phyloP scores from a whole-genome alignment of 2,888 invertebrate genomes.

The Melieria picta region DNA sequence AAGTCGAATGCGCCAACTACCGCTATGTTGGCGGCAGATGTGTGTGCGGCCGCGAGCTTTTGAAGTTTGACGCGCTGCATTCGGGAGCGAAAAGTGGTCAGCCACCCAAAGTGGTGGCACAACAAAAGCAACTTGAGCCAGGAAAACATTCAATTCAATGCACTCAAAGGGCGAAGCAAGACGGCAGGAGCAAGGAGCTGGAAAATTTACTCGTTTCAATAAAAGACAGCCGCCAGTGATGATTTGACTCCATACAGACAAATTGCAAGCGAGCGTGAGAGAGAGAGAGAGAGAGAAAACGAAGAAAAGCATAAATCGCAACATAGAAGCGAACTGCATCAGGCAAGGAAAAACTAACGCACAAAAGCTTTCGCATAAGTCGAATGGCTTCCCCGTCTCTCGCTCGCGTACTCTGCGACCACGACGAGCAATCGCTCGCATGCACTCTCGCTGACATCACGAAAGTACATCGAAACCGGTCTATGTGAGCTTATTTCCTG shows the following conservation, averaged over 20 bases:
- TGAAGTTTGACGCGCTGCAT: not conserved
- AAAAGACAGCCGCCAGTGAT: too few species aligned
- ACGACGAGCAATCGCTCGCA: too few species aligned
- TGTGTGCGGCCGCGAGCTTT: slow-evolving; percentile 2
- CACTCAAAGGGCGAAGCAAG: too few species aligned
- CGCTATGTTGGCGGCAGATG: slow-evolving; percentile 19
- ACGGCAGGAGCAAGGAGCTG: too few species aligned
- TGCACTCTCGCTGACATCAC: too few species aligned
- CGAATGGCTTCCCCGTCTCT: too few species aligned
- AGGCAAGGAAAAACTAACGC: not conserved
- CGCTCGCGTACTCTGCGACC: too few species aligned
- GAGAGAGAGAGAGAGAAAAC: not conserved
- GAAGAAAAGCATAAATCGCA: not conserved
- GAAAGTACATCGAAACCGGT: too few species aligned
- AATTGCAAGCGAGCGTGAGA: not conserved
- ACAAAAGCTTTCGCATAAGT: not conserved
- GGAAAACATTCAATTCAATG: not conserved
- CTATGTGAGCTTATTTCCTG: too few species aligned
- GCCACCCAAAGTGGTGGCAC: too few species aligned
- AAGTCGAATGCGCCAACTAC: slow-evolving; percentile 11
- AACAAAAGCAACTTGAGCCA: not conserved
- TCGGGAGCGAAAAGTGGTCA: too few species aligned
- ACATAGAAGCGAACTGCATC: not conserved
- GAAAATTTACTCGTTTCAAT: too few species aligned
- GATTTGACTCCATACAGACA: not conserved